phyloP scores from a whole-genome alignment of 2,888 invertebrate species.

The Temnothorax unifasciatus region DNA sequence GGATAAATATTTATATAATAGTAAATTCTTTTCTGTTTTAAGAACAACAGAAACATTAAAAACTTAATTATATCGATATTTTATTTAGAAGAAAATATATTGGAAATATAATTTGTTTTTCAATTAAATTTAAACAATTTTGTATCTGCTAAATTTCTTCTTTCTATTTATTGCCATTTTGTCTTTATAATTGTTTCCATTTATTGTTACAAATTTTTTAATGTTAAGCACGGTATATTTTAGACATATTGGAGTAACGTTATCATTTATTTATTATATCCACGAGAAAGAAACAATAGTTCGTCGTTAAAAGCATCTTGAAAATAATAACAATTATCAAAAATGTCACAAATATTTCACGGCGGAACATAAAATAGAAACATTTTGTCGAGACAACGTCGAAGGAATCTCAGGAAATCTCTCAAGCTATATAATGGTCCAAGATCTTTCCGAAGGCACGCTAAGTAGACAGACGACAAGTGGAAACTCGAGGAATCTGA shows the following conservation, averaged over 20 bases:
- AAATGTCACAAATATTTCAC: background rate
- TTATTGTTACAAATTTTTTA: background rate
- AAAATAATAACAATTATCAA: background rate
- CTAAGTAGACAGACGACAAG: background rate
- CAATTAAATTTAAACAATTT: background rate
- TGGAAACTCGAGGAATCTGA: background rate
- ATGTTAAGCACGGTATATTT: background rate
- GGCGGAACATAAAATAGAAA: background rate
- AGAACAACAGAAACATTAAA: background rate
- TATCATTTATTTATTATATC: background rate
- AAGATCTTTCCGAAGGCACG: background rate
- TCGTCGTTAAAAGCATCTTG: background rate
- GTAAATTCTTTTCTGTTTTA: background rate
- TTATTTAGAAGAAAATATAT: background rate
- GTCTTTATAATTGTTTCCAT: too few species aligned
- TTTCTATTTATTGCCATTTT: too few species aligned
- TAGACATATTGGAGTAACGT: background rate
- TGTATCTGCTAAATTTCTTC: background rate
- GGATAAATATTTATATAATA: slow-evolving; percentile 4
- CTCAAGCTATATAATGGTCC: background rate
- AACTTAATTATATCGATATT: background rate
- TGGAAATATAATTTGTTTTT: background rate
- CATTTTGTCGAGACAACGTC: background rate
- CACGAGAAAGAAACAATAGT: background rate
- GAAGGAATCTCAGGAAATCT: background rate